Evolutionary conservation across 2,113 vertebrate genomes (phyloP), one percentile per base, ranked within the genome.

Genomic region (Neodontobutis hainanensis): DNA sequence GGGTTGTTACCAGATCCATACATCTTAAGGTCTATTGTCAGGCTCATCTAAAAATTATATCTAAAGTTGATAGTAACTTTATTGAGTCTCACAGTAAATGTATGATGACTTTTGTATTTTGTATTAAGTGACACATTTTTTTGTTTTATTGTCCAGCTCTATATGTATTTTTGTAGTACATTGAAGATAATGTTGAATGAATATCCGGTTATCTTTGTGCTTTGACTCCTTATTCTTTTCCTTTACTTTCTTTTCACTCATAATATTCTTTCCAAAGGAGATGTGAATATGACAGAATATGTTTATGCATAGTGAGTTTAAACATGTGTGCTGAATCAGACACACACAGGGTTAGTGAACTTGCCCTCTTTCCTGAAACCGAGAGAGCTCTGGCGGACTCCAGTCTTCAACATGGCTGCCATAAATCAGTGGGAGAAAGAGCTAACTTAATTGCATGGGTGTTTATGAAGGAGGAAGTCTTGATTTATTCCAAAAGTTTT

Each of bases 401-500:
- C 67, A 70, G 72, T 74, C 80, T 78, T 68, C 73, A 88, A 82
- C 75, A 70, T 85, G 77, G 80, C 81, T 4, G 66, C 70, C 38
- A 65, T 85, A 86, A 81, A 85, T 86, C 83, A 87, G 68, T 70
- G 65, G 68, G 63, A 80, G 46, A 86, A 85, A 67, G 68, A 67
- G 82, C 75, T 69, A 68, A 89, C 84, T 85, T 89, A 87, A 88
- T 85, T 88, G 80, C 83, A 62, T 67, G 53, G 75, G 84, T 82
- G 47, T 87, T 89, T 85, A 87, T 83, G 81, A 85, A 84, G 69
- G 76, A 82, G 80, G 86, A 76, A 77, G 77, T 78, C 77, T 87
- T 86, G 88, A 87, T 87, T 90, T 88, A 85, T 72, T 86, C 83
- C 70, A 85, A 85, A 85, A 77, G 86, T 83, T 85, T 81, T 82